Evolutionary conservation across 2,888 invertebrate genomes (phyloP), one percentile per base, ranked within the genome.

Genomic region (Ferrisia virgata): DNA sequence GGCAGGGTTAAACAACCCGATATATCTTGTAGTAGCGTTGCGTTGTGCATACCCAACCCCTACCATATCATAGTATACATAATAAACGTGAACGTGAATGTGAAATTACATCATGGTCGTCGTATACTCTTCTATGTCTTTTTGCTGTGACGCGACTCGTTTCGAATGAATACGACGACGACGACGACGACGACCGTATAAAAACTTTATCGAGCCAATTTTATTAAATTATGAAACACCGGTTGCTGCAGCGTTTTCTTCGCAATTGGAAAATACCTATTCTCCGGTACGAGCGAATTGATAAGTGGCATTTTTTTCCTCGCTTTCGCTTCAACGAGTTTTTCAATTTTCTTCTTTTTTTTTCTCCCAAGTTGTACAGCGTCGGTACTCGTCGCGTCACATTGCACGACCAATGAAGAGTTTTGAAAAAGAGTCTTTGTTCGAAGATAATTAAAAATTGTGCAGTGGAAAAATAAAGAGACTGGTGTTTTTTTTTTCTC

Each of bases 121-220:
- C 40, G 40, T 40, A 9, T 4, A 40, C n/a, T n/a, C n/a, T n/a
- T n/a, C n/a, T n/a, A n/a, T n/a, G n/a, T n/a, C n/a, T n/a, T n/a
- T n/a, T n/a, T n/a, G n/a, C n/a, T n/a, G n/a, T n/a, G n/a, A n/a
- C n/a, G n/a, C n/a, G n/a, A 0, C 47, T 6, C 47, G 47, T 6
- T 18, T 18, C 18, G 47, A 47, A 47, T 18, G n/a, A n/a, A 39
- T 39, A 11, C 39, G 11, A 8, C 39, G 39, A 8, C 39, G 39
- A 8, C 39, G 39, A 8, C 6, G 39, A 5, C 11, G 6, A 39
- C 39, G 39, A 39, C n/a, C n/a, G 11, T 39, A 64, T 43, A 64
- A 33, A 76, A 76, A 76, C 36, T 76, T 76, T 39, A 76, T 76
- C 76, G 76, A 76, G 28, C 36, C 76, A 76, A 76, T 76, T 76